Evolutionary conservation across 2,113 vertebrate genomes (phyloP).

Genomic region (Hippocampus comes): DNA sequence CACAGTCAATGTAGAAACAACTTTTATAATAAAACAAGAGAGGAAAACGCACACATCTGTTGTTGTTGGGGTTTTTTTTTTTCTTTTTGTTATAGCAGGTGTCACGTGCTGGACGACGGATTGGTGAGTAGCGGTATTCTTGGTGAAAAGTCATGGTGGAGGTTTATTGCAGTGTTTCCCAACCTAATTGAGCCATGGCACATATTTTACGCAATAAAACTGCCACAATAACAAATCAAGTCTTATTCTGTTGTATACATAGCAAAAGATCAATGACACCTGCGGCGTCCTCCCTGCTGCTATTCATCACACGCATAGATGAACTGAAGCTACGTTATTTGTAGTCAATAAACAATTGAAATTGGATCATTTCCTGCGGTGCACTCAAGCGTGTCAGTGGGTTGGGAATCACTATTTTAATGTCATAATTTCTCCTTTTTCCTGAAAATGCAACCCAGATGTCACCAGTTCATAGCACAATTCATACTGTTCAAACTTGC

Average conservation of each 20-base stretch:
- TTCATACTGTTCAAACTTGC: no score
- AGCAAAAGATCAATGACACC: no score
- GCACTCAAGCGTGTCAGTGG: background rate
- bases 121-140: background rate
- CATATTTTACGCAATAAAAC: background rate
- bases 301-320: background rate
- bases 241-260: no score
- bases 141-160: background rate
- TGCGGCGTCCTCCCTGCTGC: no score
- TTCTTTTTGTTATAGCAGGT: background rate
- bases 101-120: background rate
- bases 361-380: background rate
- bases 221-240: background rate
- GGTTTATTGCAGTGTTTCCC: background rate
- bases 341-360: background rate
- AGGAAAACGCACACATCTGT: slow-evolving; percentile 17
- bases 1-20: slow-evolving; percentile 59
- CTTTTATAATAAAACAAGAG: slow-evolving; percentile 67
- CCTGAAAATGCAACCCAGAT: background rate
- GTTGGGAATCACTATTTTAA: background rate
- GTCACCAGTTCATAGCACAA: background rate
- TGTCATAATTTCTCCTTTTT: background rate
- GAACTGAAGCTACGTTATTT: background rate
- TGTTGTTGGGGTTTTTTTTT: background rate
- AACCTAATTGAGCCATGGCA: background rate